Evolutionary conservation across 2,113 vertebrate genomes (phyloP).

Genomic region (Geococcyx californianus): DNA sequence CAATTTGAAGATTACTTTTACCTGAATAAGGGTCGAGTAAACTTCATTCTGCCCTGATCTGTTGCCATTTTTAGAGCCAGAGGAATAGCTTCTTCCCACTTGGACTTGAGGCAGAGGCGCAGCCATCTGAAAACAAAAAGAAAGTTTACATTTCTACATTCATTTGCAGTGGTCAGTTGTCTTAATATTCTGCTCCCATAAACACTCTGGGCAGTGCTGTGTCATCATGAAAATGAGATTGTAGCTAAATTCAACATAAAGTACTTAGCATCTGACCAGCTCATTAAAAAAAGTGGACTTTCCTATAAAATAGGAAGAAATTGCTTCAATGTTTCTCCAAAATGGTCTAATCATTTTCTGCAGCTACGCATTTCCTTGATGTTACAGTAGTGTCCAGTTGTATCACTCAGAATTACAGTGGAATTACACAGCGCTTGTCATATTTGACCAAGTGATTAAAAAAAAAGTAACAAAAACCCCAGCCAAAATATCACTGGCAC

Average conservation of each 20-base stretch:
- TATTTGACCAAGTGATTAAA: neutral
- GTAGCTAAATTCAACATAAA: neutral
- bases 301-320: neutral
- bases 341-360: neutral
- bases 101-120: constrained; percentile 87
- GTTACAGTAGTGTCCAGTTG: neutral
- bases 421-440: neutral
- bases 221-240: neutral
- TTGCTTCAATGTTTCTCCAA: neutral
- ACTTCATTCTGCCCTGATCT: constrained; percentile 96
- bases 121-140: constrained; percentile 82
- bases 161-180: neutral
- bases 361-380: neutral
- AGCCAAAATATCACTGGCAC: neutral
- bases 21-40: constrained; percentile 93
- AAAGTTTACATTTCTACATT: neutral
- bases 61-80: constrained; percentile 93
- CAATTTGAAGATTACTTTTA: constrained; percentile 56
- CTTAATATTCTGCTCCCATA: neutral
- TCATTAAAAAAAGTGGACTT: neutral
- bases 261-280: neutral
- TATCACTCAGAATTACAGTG: neutral
- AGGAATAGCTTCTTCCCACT: constrained; percentile 90
- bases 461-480: neutral
- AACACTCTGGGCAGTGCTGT: neutral